Percentiles rank a stretch among this genome's conserved stretches.
Evolutionary conservation across 2,888 invertebrate genomes (phyloP).

Genomic region (Cremastinae sp.): DNA sequence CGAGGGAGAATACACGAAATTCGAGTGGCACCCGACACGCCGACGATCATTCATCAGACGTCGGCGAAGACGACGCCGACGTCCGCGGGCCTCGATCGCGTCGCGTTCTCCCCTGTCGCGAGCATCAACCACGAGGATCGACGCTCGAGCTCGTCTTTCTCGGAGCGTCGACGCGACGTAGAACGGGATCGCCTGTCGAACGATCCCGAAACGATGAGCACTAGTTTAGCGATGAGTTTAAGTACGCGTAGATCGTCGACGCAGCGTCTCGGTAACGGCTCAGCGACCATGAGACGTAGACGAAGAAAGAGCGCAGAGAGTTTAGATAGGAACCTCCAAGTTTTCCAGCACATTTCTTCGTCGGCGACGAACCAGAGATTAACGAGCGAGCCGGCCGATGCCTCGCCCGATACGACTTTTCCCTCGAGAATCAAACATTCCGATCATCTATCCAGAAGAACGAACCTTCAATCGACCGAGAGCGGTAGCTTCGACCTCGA

Average conservation of each 20-base stretch:
- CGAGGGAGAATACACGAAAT: too few species aligned
- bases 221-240: slow-evolving; percentile 11
- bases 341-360: slow-evolving; percentile 34
- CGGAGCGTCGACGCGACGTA: background rate
- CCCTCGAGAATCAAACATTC: background rate
- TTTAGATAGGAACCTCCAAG: slow-evolving; percentile 51
- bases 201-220: slow-evolving; percentile 14
- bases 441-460: too few species aligned
- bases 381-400: background rate
- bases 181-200: background rate
- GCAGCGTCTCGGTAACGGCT: slow-evolving; percentile 26
- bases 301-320: slow-evolving; percentile 47
- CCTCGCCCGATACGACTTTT: background rate
- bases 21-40: background rate
- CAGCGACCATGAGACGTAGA: slow-evolving; percentile 36
- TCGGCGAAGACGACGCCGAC: slow-evolving; percentile 48
- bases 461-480: too few species aligned
- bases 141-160: background rate
- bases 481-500: slow-evolving; percentile 3
- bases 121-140: background rate
- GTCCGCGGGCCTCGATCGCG: slow-evolving; percentile 22
- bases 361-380: slow-evolving; percentile 26
- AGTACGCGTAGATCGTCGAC: slow-evolving; percentile 27
- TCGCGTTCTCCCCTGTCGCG: too few species aligned
- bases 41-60: slow-evolving; percentile 36